Conservation (phyloP, 2,113 vertebrate genomes). For the Thomomys bottae region DNA sequence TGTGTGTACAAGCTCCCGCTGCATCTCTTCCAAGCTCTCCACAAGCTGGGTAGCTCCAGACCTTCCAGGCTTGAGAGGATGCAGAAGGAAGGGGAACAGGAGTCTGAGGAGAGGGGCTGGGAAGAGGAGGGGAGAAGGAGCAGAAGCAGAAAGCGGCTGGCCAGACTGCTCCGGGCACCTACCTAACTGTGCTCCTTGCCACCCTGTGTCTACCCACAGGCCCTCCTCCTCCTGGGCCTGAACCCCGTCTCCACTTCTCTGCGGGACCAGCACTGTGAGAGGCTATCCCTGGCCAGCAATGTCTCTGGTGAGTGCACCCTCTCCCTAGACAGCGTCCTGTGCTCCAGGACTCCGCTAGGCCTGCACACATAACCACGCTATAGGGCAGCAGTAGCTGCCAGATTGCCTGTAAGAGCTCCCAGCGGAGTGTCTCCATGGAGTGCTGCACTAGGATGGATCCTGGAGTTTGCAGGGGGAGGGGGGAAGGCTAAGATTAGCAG, state of each 20-base stretch:
- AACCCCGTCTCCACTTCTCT: conserved; percentile 71
- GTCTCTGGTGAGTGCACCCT: conserved; percentile 79
- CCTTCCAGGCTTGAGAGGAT: neutral
- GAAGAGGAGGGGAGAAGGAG: neutral
- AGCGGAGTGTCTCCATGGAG: neutral
- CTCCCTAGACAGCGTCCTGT: no score
- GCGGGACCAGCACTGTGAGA: conserved; percentile 85
- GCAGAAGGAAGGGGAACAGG: neutral
- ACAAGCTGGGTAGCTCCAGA: neutral
- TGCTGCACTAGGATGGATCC: neutral
- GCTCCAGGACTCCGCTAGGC: no score
- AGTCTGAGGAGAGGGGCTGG: neutral
- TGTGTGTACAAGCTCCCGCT: neutral
- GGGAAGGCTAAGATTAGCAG: neutral
- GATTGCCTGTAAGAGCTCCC: neutral
- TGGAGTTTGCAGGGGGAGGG: neutral
- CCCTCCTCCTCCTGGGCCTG: conserved; percentile 79
- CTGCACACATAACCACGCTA: neutral
- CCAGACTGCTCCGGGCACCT: neutral
- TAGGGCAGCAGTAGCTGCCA: neutral
- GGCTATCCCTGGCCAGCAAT: conserved; percentile 75
- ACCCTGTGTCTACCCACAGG: conserved; percentile 66
- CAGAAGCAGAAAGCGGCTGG: neutral
- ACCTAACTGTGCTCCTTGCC: neutral
- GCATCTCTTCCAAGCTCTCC: neutral